phyloP scores from a whole-genome alignment of 2,888 invertebrate genomes.

The Tinea pellionella region DNA sequence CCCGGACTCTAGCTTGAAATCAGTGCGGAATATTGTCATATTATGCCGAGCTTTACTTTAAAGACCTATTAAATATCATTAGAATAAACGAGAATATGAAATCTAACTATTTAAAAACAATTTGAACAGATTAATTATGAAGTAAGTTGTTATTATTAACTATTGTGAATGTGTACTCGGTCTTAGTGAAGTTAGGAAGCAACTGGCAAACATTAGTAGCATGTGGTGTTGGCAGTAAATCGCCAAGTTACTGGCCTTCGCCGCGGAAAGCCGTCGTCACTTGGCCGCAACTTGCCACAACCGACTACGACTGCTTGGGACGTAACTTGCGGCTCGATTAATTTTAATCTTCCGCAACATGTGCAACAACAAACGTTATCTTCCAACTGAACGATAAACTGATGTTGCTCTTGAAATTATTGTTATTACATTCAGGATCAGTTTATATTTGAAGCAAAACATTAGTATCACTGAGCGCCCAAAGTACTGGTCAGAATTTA shows the following conservation, averaged over 20 bases:
- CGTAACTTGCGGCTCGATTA: conserved; percentile 10
- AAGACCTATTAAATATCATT: too few species aligned
- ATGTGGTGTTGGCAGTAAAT: conserved; percentile 22
- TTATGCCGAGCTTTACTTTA: too few species aligned
- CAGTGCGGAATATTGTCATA: too few species aligned
- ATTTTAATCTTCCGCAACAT: conserved; percentile 12
- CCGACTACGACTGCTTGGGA: background rate
- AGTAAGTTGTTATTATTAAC: conserved; percentile 1
- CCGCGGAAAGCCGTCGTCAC: conserved; percentile 11
- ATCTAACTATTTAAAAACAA: too few species aligned
- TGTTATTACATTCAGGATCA: background rate
- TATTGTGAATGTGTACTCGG: background rate
- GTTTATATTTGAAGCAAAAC: too few species aligned
- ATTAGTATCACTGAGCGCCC: too few species aligned
- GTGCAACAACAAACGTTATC: conserved; percentile 6
- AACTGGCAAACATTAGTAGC: conserved; percentile 21
- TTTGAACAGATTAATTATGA: background rate
- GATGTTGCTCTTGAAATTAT: background rate
- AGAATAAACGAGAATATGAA: too few species aligned
- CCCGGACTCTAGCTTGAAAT: too few species aligned
- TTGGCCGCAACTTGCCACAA: conserved; percentile 3
- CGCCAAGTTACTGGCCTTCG: conserved; percentile 15
- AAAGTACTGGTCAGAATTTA: too few species aligned
- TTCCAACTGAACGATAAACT: background rate
- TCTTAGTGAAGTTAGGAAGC: conserved; percentile 12